Conservation (phyloP, 2,888 invertebrate genomes). For the Cheilosia grossa region DNA sequence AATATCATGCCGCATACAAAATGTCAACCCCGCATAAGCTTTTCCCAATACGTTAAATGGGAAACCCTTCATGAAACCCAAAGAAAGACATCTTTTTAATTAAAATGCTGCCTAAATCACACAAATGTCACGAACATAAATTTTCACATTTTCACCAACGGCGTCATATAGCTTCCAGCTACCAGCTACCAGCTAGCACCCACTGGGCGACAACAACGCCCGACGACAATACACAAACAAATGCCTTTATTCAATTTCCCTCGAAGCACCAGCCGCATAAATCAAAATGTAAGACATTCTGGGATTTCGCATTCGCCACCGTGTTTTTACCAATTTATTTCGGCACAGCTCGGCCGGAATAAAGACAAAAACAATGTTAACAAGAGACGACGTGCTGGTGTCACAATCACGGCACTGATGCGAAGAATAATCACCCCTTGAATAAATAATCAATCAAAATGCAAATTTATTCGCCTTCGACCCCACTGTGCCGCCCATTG, state of each 20-base stretch:
- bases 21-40: background rate
- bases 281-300: constrained; percentile 70
- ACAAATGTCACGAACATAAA: constrained; percentile 73
- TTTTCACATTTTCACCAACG: constrained; percentile 55
- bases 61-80: constrained; percentile 18
- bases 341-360: constrained; percentile 23
- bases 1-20: background rate
- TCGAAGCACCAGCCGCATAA: constrained; percentile 63
- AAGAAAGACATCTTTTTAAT: constrained; percentile 66
- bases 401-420: constrained; percentile 72
- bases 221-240: constrained; percentile 54
- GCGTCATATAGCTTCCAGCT: background rate
- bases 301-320: constrained; percentile 63
- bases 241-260: constrained; percentile 70
- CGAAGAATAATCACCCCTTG: constrained; percentile 74
- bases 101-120: constrained; percentile 71
- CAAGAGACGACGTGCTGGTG: constrained; percentile 67
- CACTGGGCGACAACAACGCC: constrained; percentile 44
- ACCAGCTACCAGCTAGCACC: constrained; percentile 6
- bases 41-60: constrained; percentile 33
- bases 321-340: constrained; percentile 70
- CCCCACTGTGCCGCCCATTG: background rate
- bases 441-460: constrained; percentile 78
- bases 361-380: constrained; percentile 62
- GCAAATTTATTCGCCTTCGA: constrained; percentile 74